Percentiles rank a stretch among this genome's conserved stretches.
Evolutionary conservation across 2,888 invertebrate species (phyloP).

Genomic region (Pseudococcus jackbeardsleyi): DNA sequence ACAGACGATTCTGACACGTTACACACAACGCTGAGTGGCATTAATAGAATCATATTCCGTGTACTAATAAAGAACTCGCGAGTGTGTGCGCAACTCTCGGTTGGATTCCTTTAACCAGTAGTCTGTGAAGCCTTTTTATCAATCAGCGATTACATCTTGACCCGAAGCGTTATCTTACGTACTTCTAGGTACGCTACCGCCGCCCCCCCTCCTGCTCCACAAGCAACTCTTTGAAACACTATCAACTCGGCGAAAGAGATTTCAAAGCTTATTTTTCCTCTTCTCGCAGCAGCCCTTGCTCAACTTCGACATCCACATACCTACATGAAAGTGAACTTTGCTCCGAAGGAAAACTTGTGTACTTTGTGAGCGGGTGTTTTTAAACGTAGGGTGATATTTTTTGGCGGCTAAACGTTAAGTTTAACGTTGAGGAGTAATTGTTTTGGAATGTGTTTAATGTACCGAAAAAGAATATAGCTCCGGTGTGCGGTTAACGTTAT

Average conservation of each 20-base stretch:
- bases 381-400: not conserved
- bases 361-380: not conserved
- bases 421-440: conserved; percentile 28
- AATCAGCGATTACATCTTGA: conserved; percentile 31
- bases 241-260: not conserved
- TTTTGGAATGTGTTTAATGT: conserved; percentile 43
- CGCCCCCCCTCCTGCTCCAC: not conserved
- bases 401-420: conserved; percentile 20
- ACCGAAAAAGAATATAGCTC: conserved; percentile 37
- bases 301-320: not conserved
- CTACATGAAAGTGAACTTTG: not conserved
- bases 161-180: not conserved
- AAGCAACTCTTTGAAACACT: too few relatives aligned
- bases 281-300: too few relatives aligned
- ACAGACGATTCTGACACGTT: not conserved
- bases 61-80: not conserved
- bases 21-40: not conserved
- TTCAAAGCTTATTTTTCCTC: too few relatives aligned
- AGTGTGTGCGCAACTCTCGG: not conserved
- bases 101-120: not conserved
- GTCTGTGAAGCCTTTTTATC: conserved; percentile 16
- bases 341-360: conserved; percentile 2
- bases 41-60: not conserved
- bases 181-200: not conserved
- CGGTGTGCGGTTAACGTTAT: conserved; percentile 34